Base-by-base conservation (phyloP, 2,797 vertebrate genomes). In the Ficedula albicollis region DNA sequence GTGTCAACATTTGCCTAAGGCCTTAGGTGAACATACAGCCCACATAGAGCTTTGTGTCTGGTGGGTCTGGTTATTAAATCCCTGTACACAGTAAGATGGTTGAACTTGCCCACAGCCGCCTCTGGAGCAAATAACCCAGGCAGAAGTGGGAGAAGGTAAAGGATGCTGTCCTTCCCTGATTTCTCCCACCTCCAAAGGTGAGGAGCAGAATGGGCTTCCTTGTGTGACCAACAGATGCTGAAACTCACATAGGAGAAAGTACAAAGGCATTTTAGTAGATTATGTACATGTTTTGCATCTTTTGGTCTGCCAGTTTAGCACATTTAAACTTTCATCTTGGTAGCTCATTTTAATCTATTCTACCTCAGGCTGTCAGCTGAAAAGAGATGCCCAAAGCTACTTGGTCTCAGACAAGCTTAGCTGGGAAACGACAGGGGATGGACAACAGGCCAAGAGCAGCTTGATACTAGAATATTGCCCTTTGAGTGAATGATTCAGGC, bases 21-120 rank as follows among this genome's bases (percentile, higher is more conserved):
- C 36, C 29, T 80, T 30, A 32, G 73, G 23, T 52, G 48, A 55
- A 59, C 3, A 5, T 7, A 8, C 9, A 85, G 64, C 32, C 59
- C 22, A 18, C 5, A 1, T 0, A 15, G n/a, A 3, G 16, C 20
- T 60, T 74, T 81, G 41, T 13, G 9, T 36, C 15, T 43, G 29
- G 11, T 32, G 43, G 19, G 7, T 34, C 15, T 38, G 58, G 25
- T 36, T 32, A 77, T 84, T 48, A 38, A 62, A 48, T 23, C 38
- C 34, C 21, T 2, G 1, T 4, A 6, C 25, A 20, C 22, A 68
- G 17, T 11, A 15, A 32, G 15, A 51, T 12, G 30, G 43, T 7
- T 48, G 52, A 76, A 30, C 16, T 10, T 44, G 67, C 6, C 52
- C 68, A 64, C 56, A 63, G 38, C 39, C 41, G 62, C 21, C 6